phyloP scores from a whole-genome alignment of 2,113 vertebrate genomes.

The Pelecanus crispus region DNA sequence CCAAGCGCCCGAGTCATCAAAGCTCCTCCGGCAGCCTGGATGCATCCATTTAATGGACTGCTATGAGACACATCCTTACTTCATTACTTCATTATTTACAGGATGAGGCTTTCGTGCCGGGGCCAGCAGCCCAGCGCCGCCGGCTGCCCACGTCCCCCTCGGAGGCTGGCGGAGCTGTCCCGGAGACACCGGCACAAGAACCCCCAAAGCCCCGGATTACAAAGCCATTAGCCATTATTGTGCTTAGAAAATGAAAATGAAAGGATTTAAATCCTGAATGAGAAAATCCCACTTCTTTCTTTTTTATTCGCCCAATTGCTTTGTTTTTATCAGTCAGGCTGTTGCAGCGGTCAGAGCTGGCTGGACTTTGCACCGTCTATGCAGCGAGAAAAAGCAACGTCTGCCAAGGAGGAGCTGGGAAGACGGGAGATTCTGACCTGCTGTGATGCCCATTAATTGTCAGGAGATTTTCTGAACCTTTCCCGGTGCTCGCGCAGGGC shows the following conservation, averaged over 20 bases:
- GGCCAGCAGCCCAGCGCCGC: neutral
- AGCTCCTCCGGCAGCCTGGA: neutral
- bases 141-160: neutral
- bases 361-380: rapidly evolving
- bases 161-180: neutral
- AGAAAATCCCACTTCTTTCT: neutral
- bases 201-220: neutral
- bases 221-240: neutral
- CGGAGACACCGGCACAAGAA: neutral
- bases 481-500: neutral
- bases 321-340: neutral
- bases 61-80: neutral
- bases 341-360: neutral
- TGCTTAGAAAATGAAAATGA: neutral
- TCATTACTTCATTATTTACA: neutral
- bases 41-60: neutral
- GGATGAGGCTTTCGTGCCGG: neutral
- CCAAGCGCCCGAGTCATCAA: neutral
- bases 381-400: neutral
- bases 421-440: neutral
- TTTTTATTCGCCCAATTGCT: neutral
- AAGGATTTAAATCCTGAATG: neutral
- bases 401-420: neutral
- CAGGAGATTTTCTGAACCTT: neutral
- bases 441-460: neutral